phyloP scores from a whole-genome alignment of 2,797 vertebrate genomes.

The Sebastes steindachneri region DNA sequence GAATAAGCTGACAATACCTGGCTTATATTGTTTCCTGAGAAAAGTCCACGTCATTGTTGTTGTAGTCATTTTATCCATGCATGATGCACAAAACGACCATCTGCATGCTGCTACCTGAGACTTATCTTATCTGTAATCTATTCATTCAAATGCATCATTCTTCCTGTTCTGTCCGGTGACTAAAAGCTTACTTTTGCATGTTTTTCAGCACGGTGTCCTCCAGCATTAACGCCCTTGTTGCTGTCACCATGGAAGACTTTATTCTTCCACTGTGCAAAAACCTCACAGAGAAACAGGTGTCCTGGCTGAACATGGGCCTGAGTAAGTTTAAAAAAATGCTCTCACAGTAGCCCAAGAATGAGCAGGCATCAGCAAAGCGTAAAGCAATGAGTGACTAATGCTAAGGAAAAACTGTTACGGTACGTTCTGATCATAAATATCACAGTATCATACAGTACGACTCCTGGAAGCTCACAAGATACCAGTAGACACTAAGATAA shows the following conservation, averaged over 20 bases:
- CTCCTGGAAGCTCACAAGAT: neutral
- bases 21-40: neutral
- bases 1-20: neutral
- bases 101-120: neutral
- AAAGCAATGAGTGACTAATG: neutral
- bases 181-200: constrained; percentile 1
- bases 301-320: constrained; percentile 86
- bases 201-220: constrained; percentile 88
- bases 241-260: constrained; percentile 87
- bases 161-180: neutral
- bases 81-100: neutral
- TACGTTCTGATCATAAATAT: neutral
- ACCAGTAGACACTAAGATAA: neutral
- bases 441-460: neutral
- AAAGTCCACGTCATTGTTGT: neutral
- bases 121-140: neutral
- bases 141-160: neutral
- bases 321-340: constrained; percentile 76
- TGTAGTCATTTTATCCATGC: neutral
- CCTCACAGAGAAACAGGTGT: constrained; percentile 75
- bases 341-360: neutral
- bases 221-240: constrained; percentile 89
- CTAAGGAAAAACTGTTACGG: neutral
- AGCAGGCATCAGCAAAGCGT: neutral
- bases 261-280: constrained; percentile 74